phyloP scores from a whole-genome alignment of 2,888 invertebrate species.

The Ramazzottius varieornatus region DNA sequence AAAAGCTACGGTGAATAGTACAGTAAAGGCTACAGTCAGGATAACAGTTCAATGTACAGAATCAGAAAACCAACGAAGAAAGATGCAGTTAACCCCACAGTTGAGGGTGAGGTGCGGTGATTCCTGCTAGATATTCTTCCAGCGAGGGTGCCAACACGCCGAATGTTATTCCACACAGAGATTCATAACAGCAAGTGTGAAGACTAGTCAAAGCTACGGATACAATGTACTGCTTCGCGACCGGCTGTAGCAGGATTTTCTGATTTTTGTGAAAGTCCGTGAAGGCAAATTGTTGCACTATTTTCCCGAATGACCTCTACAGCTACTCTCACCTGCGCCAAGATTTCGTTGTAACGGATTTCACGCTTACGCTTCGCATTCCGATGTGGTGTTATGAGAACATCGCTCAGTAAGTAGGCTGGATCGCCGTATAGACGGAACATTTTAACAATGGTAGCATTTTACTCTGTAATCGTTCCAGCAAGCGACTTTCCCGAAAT shows the following conservation, averaged over 20 bases:
- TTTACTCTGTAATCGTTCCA: background rate
- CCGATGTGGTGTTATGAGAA: conserved; percentile 6
- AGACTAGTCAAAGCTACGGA: conserved; percentile 9
- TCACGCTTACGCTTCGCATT: background rate
- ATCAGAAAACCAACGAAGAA: no score
- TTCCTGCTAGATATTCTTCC: conserved; percentile 1
- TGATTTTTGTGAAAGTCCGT: conserved; percentile 10
- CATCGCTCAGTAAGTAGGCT: background rate
- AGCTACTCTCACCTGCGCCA: conserved; percentile 7
- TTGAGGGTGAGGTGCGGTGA: background rate
- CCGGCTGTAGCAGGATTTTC: conserved; percentile 10
- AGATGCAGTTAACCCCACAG: no score
- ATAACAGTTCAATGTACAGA: no score
- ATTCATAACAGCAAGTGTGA: conserved; percentile 10
- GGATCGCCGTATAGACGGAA: conserved; percentile 4
- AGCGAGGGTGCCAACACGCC: conserved; percentile 3
- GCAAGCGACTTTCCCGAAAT: conserved; percentile 6
- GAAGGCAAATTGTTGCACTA: conserved; percentile 8
- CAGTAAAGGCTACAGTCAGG: no score
- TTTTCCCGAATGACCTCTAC: conserved; percentile 10
- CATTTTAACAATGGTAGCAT: background rate
- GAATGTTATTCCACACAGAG: conserved; percentile 8
- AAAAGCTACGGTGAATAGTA: no score
- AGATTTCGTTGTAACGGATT: conserved; percentile 9
- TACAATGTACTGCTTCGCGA: conserved; percentile 10